Evolutionary conservation across 2,113 vertebrate species (phyloP).

Genomic region (Piliocolobus tephrosceles): DNA sequence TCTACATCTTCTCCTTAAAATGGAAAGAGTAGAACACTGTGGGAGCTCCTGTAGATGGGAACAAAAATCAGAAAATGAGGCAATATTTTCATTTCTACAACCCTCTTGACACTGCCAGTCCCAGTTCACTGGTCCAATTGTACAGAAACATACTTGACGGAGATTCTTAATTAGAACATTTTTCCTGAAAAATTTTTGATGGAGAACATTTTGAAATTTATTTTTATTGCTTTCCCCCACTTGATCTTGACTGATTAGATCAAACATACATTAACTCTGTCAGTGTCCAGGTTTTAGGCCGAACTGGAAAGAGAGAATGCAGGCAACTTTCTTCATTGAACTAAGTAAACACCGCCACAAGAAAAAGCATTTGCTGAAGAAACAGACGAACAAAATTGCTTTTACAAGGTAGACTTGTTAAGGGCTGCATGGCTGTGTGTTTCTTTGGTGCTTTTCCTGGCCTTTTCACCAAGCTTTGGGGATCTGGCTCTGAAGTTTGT

Average conservation of each 20-base stretch:
- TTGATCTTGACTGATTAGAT: neutral
- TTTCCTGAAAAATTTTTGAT: neutral
- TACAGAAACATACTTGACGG: neutral
- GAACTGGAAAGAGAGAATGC: neutral
- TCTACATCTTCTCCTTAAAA: no score
- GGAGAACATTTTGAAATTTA: neutral
- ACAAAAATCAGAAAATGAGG: neutral
- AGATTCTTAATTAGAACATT: neutral
- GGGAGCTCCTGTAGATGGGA: neutral
- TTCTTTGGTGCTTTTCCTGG: neutral
- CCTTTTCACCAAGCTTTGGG: neutral
- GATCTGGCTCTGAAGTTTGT: neutral
- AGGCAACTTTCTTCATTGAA: neutral
- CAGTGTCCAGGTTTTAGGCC: neutral
- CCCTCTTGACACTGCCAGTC: neutral
- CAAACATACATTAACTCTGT: neutral
- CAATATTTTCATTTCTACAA: neutral
- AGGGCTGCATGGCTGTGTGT: neutral
- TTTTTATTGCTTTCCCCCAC: neutral
- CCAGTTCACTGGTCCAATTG: neutral
- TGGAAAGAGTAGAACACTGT: neutral
- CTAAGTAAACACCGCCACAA: neutral
- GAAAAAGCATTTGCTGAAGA: neutral
- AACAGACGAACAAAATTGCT: neutral
- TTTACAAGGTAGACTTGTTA: neutral